Conservation (phyloP, 2,797 vertebrate genomes). For the Centropyge bicolor region DNA sequence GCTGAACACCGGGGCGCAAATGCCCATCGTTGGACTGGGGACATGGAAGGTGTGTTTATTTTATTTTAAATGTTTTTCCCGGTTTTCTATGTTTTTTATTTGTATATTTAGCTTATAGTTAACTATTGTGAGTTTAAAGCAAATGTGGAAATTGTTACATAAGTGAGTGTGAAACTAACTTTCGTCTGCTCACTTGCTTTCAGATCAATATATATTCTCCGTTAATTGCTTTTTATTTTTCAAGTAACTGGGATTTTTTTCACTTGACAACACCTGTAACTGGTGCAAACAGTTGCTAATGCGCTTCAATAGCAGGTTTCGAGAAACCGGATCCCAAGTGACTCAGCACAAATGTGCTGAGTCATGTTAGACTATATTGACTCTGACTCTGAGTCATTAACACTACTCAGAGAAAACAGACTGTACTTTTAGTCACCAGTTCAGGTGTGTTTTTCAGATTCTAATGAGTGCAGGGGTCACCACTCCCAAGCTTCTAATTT, state of each 20-base stretch:
- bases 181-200: background rate
- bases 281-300: no score
- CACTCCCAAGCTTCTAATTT: background rate
- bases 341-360: background rate
- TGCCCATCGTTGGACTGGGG: slow-evolving; percentile 85
- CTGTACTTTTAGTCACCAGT: background rate
- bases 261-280: no score
- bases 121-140: no score
- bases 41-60: slow-evolving; percentile 84
- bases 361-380: background rate
- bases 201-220: no score
- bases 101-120: no score
- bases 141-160: background rate
- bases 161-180: background rate
- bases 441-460: no score
- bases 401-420: rapidly evolving
- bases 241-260: background rate
- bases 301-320: rapidly evolving
- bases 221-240: background rate
- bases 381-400: background rate
- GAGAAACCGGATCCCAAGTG: background rate
- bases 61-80: background rate
- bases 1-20: slow-evolving; percentile 78
- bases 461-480: rapidly evolving
- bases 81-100: rapidly evolving